phyloP scores from a whole-genome alignment of 2,113 vertebrate genomes.

The Lophura nycthemera region DNA sequence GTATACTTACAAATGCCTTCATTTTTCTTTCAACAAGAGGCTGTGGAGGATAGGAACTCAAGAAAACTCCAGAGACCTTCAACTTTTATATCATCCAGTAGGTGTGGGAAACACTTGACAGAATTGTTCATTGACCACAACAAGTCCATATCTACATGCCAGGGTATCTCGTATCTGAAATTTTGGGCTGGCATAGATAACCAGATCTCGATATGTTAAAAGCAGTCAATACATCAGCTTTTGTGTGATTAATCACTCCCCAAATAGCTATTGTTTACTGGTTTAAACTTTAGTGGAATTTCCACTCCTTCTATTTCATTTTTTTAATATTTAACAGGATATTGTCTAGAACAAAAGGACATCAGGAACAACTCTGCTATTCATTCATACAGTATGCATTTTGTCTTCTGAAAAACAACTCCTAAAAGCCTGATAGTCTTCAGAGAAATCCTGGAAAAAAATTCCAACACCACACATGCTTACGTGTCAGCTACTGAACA shows the following conservation, averaged over 20 bases:
- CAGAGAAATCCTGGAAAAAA: neutral
- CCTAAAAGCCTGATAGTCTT: neutral
- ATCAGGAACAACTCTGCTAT: neutral
- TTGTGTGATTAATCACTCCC: constrained; percentile 54
- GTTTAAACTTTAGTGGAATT: neutral
- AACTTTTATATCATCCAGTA: constrained; percentile 73
- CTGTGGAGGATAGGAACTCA: constrained; percentile 7
- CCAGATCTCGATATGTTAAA: constrained; percentile 29
- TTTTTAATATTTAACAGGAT: constrained; percentile 22
- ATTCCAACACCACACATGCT: neutral
- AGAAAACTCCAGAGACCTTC: neutral
- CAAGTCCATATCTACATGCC: constrained; percentile 51
- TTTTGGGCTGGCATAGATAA: constrained; percentile 55
- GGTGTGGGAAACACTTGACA: constrained; percentile 62
- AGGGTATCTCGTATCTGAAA: constrained; percentile 66
- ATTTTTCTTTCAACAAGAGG: constrained; percentile 65
- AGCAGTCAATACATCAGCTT: constrained; percentile 45
- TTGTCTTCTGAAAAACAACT: neutral
- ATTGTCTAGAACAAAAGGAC: neutral
- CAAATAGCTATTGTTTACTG: constrained; percentile 62
- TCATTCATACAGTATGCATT: neutral
- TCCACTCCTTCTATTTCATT: neutral
- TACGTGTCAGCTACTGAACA: neutral
- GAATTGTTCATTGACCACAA: constrained; percentile 15
- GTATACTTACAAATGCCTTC: constrained; percentile 77